These are phyloP conservation scores for Stomorhina lunata DNA, from an alignment of 2,888 invertebrate genomes.

Conservation along the genomic window DNA sequence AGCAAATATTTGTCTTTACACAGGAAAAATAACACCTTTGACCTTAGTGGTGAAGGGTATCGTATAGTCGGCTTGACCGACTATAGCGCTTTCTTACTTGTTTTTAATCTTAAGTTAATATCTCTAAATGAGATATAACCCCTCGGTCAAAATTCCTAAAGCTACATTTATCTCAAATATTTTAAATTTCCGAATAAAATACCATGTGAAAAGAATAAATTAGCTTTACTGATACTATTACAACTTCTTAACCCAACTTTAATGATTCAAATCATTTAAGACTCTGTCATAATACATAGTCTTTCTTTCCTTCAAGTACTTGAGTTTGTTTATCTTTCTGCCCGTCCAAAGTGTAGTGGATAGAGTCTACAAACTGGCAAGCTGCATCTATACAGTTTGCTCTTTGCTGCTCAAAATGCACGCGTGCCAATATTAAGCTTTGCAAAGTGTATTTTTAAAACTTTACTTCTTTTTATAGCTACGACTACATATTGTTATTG, in stretches of 20 bases:
- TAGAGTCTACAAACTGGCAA: background rate
- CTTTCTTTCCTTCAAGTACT: background rate
- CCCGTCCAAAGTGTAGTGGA: background rate
- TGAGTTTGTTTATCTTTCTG: slow-evolving; percentile 22
- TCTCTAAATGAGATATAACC: too few relatives aligned
- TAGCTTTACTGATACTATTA: too few relatives aligned
- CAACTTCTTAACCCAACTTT: background rate
- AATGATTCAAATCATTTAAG: background rate
- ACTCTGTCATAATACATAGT: background rate
- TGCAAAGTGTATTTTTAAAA: slow-evolving; percentile 42
- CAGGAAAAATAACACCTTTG: too few relatives aligned
- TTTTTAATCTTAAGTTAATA: too few relatives aligned
- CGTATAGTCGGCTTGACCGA: too few relatives aligned
- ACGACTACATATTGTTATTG: background rate
- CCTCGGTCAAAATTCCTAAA: too few relatives aligned
- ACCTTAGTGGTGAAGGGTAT: too few relatives aligned
- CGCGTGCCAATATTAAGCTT: slow-evolving; percentile 63
- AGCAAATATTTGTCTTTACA: too few relatives aligned
- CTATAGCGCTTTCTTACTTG: too few relatives aligned
- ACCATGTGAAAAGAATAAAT: too few relatives aligned
- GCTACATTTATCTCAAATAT: too few relatives aligned
- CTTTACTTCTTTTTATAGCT: background rate
- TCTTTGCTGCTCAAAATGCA: slow-evolving; percentile 60
- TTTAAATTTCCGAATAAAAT: too few relatives aligned
- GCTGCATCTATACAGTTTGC: slow-evolving; percentile 2